Base-by-base conservation (phyloP, 2,888 invertebrate species). In the Cerastis rubricosa region DNA sequence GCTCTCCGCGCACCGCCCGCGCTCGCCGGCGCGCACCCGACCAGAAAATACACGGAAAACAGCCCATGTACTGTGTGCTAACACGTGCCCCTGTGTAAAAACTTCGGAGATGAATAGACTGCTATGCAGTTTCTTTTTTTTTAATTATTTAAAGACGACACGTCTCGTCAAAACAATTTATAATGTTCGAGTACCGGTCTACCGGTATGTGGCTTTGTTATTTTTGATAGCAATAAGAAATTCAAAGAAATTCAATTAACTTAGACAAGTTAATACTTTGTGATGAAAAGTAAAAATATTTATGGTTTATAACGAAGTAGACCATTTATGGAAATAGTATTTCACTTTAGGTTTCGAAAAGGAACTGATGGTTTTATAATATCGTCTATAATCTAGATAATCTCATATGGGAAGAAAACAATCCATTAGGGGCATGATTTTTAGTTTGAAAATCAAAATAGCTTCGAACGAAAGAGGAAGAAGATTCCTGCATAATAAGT, bases 31-130 rank as follows among this genome's bases (percentile, higher is more conserved):
- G 90, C 88, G 88, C 91, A 93, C 88, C 93, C 93, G 91, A 94
- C 92, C 95, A 96, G 95, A 95, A 95, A 95, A 95, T 94, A 94
- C 93, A 95, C 93, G 95, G 95, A 95, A 95, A 95, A 96, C 95
- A 94, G 93, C 92, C 86, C 93, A 93, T 91, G 93, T 92, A 93
- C 92, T 93, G 91, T 91, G 90, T 91, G 90, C 89, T 92, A 94
- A 95, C 96, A 96, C 96, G 96, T 96, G 96, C 95, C 95, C 91
- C 89, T 93, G 91, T 91, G 92, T 93, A 94, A 94, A 95, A 95
- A 95, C 91, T 94, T 93, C 86, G 85, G 79, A 92, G 92, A 92
- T 92, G 91, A 92, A 89, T 90, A 89, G 88, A 91, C 87, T 90
- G 89, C 89, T 91, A 90, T 92, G 91, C 91, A 91, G 89, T 92